phyloP scores from a whole-genome alignment of 2,888 invertebrate species.

The Leuctra nigra region DNA sequence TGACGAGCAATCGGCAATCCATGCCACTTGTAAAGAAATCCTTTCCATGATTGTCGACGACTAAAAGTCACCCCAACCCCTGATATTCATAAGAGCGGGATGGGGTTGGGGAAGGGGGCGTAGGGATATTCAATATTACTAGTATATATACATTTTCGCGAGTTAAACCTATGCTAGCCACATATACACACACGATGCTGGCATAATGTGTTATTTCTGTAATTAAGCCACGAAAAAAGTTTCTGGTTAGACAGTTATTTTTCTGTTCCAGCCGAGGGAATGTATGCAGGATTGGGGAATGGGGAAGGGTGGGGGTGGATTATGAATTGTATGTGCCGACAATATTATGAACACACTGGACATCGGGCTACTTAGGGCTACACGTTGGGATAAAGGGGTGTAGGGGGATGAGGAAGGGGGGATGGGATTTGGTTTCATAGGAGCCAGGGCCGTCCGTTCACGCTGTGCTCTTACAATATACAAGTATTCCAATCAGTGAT shows the following conservation, averaged over 20 bases:
- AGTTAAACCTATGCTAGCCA: not conserved
- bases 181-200: not conserved
- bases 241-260: constrained; percentile 7
- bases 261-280: constrained; percentile 1
- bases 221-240: constrained; percentile 21
- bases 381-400: constrained; percentile 1
- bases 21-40: too few relatives aligned
- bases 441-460: too few relatives aligned
- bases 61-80: too few relatives aligned
- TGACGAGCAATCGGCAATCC: too few relatives aligned
- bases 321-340: constrained; percentile 9
- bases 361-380: not conserved
- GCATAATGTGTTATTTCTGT: constrained; percentile 23
- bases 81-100: too few relatives aligned
- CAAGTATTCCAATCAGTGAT: not conserved
- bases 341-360: constrained; percentile 20
- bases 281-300: too few relatives aligned
- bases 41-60: too few relatives aligned
- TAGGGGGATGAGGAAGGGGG: not conserved
- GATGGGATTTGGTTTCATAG: constrained; percentile 16
- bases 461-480: too few relatives aligned
- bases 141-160: not conserved
- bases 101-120: too few relatives aligned
- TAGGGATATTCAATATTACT: not conserved
- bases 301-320: not conserved